Evolutionary conservation across 2,113 vertebrate species (phyloP).

Genomic region (Calidris pugnax): DNA sequence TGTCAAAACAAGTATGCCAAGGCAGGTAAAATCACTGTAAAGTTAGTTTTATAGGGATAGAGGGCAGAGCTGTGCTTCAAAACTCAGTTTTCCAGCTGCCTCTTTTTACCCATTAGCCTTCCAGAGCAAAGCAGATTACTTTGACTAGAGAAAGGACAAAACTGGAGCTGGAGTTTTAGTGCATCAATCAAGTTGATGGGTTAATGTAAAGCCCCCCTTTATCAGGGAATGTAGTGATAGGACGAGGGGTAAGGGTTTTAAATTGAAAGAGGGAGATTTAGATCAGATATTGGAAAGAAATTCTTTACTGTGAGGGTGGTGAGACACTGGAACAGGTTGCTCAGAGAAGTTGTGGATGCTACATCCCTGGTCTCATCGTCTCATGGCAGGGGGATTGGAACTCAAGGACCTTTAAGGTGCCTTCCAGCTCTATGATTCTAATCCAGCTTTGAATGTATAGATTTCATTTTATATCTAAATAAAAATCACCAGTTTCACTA

Average conservation of each 20-base stretch:
- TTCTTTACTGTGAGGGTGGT: too few species aligned
- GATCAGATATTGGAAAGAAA: too few species aligned
- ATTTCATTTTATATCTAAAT: background rate
- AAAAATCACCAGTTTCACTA: background rate
- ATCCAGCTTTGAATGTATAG: background rate
- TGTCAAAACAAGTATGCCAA: background rate
- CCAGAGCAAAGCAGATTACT: background rate
- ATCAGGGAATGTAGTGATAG: too few species aligned
- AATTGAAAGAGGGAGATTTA: too few species aligned
- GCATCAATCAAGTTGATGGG: background rate
- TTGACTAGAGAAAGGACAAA: background rate
- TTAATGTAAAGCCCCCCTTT: background rate
- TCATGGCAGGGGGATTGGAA: too few species aligned
- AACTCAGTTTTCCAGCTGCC: background rate
- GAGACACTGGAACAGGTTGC: too few species aligned
- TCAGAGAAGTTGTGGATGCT: too few species aligned
- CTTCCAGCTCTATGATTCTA: background rate
- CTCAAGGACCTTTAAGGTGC: too few species aligned
- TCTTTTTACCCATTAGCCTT: background rate
- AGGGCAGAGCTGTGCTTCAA: background rate
- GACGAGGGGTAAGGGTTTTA: too few species aligned
- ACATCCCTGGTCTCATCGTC: too few species aligned
- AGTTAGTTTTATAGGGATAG: background rate
- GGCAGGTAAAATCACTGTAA: background rate
- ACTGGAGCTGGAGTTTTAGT: background rate